Base-by-base conservation (phyloP, 2,113 vertebrate genomes). In the Apaloderma vittatum region DNA sequence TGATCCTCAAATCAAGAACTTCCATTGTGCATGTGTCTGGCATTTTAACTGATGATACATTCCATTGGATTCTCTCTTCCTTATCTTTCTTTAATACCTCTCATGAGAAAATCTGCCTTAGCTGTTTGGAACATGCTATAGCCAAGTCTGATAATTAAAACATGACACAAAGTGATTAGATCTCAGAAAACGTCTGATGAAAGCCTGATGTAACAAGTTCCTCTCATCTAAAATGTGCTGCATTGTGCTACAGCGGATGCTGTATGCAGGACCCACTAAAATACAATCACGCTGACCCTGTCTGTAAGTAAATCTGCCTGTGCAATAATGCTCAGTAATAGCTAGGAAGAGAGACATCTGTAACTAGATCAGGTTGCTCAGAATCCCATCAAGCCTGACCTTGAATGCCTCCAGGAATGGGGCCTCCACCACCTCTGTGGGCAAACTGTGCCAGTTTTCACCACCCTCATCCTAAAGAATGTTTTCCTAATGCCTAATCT, bases 31-130 rank as follows among this genome's bases (percentile, higher is more conserved):
- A 3, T 37, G 6, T 54, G 18, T 17, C 72, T 81, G 90, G 71
- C 57, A 90, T 86, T 95, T 95, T 88, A 94, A 68, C 51, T 80
- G 55, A 88, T 29, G 48, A 34, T 36, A 54, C 40, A 36, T 70
- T 58, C 43, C 29, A 75, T 12, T 43, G 48, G 40, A 45, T 65
- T 15, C 34, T 88, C 36, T 94, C 32, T 66, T 79, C 46, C 52
- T 82, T 88, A 74, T 75, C 66, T 93, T 76, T 74, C 77, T 92
- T 54, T 63, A 73, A 71, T 59, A 80, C 4, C 7, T 54, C 29
- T 40, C 23, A 23, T n/a, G 63, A 81, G 17, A 91, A 81, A 46
- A 17, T 66, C 43, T 76, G 80, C 74, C 48, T 40, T 67, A 62
- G 61, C 20, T 58, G 17, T 67, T 83, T 15, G 32, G 29, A 94